phyloP scores from a whole-genome alignment of 2,113 vertebrate genomes.

The Fregetta grallaria region DNA sequence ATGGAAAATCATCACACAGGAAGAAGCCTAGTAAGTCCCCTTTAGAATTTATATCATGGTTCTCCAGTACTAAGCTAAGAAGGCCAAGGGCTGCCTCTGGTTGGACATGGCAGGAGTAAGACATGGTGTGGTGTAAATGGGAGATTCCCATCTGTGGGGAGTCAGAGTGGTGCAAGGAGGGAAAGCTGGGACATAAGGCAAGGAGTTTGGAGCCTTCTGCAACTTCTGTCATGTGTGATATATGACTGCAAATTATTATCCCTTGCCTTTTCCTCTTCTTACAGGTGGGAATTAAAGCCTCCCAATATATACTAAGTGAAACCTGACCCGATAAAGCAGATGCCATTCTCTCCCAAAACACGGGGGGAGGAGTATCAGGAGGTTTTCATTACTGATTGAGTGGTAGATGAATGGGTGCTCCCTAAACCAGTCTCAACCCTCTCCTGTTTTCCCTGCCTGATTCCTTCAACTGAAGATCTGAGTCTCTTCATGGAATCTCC shows the following conservation, averaged over 20 bases:
- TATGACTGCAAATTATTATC: background rate
- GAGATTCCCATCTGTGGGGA: background rate
- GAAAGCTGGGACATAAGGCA: background rate
- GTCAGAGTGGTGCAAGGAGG: background rate
- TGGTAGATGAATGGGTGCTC: background rate
- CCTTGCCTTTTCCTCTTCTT: background rate
- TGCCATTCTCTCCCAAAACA: background rate
- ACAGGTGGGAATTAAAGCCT: constrained; percentile 8
- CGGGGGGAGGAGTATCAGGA: background rate
- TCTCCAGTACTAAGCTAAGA: background rate
- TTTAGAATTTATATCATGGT: background rate
- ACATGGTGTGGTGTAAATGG: background rate
- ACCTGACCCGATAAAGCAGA: background rate
- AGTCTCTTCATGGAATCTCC: background rate
- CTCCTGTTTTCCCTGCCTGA: background rate
- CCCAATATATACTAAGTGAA: background rate
- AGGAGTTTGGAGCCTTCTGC: background rate
- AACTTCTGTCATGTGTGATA: background rate
- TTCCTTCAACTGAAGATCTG: background rate
- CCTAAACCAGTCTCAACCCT: background rate
- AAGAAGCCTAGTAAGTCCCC: background rate
- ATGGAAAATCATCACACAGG: background rate
- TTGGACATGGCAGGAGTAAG: background rate
- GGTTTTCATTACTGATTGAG: background rate
- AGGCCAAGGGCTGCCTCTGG: background rate